phyloP scores from a whole-genome alignment of 2,797 vertebrate genomes.

The Apogon talboti region DNA sequence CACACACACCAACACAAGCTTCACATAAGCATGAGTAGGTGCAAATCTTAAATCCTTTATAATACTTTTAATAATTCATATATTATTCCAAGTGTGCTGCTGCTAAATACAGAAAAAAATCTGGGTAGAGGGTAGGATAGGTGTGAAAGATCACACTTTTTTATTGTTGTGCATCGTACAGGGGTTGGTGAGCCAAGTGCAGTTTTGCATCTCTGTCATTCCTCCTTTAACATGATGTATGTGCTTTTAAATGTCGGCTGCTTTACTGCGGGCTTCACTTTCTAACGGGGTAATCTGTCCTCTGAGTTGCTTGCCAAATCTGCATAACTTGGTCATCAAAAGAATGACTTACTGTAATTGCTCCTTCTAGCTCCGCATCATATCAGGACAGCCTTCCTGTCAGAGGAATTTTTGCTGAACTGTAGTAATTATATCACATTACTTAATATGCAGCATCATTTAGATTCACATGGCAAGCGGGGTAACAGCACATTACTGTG shows the following conservation, averaged over 20 bases:
- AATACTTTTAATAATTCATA: too few relatives aligned
- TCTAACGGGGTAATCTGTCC: conserved; percentile 36
- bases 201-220: conserved; percentile 24
- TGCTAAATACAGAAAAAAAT: too few relatives aligned
- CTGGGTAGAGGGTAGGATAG: too few relatives aligned
- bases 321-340: conserved; percentile 41
- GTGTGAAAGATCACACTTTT: neutral
- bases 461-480: conserved; percentile 2
- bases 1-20: too few relatives aligned
- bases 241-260: conserved; percentile 53
- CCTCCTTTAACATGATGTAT: conserved; percentile 44
- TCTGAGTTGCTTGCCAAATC: conserved; percentile 47
- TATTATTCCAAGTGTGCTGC: too few relatives aligned
- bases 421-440: conserved; percentile 30
- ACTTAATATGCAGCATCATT: conserved; percentile 27
- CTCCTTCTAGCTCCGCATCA: conserved; percentile 31
- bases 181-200: too few relatives aligned
- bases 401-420: conserved; percentile 31
- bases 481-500: neutral
- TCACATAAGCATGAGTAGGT: too few relatives aligned
- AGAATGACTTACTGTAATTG: conserved; percentile 41
- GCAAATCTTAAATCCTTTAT: too few relatives aligned
- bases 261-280: conserved; percentile 36
- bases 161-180: too few relatives aligned
- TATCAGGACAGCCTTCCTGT: conserved; percentile 34